Conservation (phyloP, 2,113 vertebrate species). For the Psettodes erumei region DNA sequence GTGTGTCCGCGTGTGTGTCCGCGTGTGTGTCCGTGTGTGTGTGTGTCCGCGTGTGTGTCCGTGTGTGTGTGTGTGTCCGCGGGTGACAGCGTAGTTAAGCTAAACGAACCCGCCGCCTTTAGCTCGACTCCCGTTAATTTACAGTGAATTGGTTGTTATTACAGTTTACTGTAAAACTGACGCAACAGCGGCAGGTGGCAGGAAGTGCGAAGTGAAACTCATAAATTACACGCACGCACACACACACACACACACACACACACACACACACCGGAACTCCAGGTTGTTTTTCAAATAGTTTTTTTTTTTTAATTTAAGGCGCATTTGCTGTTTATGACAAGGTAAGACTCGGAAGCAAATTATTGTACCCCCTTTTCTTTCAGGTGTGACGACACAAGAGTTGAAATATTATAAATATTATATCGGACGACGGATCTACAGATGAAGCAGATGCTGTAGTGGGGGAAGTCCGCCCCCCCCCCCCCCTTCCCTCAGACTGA, state of each 20-base stretch:
- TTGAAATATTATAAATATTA: no score
- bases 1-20: not conserved
- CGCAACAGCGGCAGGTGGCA: conserved; percentile 52
- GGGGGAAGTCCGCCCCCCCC: no score
- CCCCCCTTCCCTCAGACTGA: not conserved
- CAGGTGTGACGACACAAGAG: conserved; percentile 2
- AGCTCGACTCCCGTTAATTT: not conserved
- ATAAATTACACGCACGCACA: no score
- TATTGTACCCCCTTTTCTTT: not conserved
- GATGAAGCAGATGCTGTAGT: conserved; percentile 51
- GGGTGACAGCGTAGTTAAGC: not conserved
- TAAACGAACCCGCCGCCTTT: not conserved
- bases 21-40: not conserved
- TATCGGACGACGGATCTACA: not conserved
- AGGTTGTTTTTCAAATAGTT: no score
- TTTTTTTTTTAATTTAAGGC: no score
- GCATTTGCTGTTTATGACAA: no score
- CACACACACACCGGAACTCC: no score
- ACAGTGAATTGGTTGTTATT: conserved; percentile 27
- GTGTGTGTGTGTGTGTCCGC: not conserved
- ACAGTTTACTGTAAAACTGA: conserved; percentile 36
- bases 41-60: not conserved
- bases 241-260: no score
- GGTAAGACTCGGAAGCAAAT: no score
- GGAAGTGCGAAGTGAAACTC: conserved; percentile 18